These are phyloP conservation scores for Aproaerema taeniolella DNA, from an alignment of 2,888 invertebrate genomes.

Conservation along the genomic window DNA sequence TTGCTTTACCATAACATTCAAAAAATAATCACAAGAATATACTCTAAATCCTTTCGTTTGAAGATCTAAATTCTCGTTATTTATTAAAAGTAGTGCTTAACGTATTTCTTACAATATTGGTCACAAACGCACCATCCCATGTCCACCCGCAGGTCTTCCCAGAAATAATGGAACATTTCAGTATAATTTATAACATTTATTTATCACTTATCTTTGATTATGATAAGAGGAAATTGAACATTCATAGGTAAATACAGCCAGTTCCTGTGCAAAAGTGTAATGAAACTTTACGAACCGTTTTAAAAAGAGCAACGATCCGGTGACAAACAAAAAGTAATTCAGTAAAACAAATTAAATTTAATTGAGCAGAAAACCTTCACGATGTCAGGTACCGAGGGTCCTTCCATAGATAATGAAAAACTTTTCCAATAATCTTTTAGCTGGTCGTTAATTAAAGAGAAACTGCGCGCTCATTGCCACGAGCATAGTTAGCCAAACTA, in stretches of 20 bases:
- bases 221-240: too few species aligned
- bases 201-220: not conserved
- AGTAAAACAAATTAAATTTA: not conserved
- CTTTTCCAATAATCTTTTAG: conserved; percentile 42
- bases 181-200: too few species aligned
- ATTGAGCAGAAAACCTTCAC: not conserved
- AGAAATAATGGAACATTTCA: not conserved
- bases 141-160: not conserved
- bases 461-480: conserved; percentile 33
- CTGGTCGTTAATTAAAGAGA: conserved; percentile 12
- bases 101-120: too few species aligned
- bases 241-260: too few species aligned
- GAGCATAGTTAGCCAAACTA: conserved; percentile 27
- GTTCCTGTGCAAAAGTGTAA: too few species aligned
- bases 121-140: too few species aligned
- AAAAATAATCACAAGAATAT: too few species aligned
- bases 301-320: not conserved
- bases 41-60: too few species aligned
- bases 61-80: too few species aligned
- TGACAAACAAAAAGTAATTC: not conserved
- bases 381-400: conserved; percentile 2
- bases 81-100: too few species aligned
- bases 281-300: not conserved
- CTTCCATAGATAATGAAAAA: conserved; percentile 31
- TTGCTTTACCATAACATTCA: too few species aligned